Conservation (phyloP, 2,888 invertebrate species). For the Hydroisotoma schaefferi region DNA sequence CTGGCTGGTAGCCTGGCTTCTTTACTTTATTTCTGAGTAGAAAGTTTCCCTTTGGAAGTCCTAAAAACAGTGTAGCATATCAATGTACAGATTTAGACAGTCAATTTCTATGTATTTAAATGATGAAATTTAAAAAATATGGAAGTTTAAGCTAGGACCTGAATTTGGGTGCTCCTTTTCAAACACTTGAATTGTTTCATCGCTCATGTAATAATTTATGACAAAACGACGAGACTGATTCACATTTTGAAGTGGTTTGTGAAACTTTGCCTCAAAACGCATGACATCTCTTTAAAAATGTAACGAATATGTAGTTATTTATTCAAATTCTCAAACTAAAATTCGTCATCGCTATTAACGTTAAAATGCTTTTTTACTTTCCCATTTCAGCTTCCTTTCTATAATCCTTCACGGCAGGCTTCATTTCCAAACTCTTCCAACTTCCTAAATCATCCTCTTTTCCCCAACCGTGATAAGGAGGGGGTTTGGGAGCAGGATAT, state of each 20-base stretch:
- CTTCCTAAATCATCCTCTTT: constrained; percentile 87
- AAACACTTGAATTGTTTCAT: constrained; percentile 78
- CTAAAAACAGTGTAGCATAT: constrained; percentile 16
- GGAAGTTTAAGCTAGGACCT: constrained; percentile 54
- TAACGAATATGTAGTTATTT: neutral
- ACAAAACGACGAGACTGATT: constrained; percentile 66
- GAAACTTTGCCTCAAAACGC: constrained; percentile 72
- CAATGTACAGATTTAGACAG: no score
- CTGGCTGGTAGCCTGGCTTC: constrained; percentile 69
- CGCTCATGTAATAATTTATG: constrained; percentile 72
- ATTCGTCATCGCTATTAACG: constrained; percentile 1
- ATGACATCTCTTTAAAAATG: constrained; percentile 64
- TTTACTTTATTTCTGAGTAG: constrained; percentile 60
- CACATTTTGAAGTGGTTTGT: constrained; percentile 57
- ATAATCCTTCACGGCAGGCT: constrained; percentile 66
- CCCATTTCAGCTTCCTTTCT: constrained; percentile 77
- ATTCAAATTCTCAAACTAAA: neutral
- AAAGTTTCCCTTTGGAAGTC: constrained; percentile 56
- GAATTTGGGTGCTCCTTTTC: constrained; percentile 72
- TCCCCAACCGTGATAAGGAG: constrained; percentile 78
- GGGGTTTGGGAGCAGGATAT: constrained; percentile 58
- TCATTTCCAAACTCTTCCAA: constrained; percentile 74
- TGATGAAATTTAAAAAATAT: neutral
- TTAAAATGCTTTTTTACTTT: constrained; percentile 55
- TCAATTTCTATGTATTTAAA: neutral